Base-by-base conservation (phyloP, 2,888 invertebrate genomes). In the Cephus nigrinus region DNA sequence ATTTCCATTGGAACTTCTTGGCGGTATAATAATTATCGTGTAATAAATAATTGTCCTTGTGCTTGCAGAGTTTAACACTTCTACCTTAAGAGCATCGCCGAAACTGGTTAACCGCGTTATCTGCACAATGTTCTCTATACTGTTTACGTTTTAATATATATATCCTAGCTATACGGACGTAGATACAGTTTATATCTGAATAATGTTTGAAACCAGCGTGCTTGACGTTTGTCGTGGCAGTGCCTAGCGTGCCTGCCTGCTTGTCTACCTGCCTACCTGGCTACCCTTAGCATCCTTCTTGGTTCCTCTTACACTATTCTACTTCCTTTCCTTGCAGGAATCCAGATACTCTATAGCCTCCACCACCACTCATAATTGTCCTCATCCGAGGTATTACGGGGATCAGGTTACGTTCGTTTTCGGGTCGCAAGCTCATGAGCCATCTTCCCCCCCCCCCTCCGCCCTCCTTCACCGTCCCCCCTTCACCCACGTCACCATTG, bases 291-390 rank as follows among this genome's bases (percentile, higher is more conserved):
- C 35, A 74, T 40, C 69, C 75, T 76, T 76, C 36, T 69, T 69
- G 69, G 72, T 71, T 68, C 76, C 76, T 73, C 73, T 55, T 73
- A 9, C 23, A 1, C 55, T 55, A 23, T 55, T 55, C 55, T 55
- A 23, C 55, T 55, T 23, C 55, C 55, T 55, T 55, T 55, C 55
- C 55, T 55, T 55, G 2, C 23, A 55, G 55, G 55, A 55, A 55
- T 55, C 9, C 55, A 23, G 55, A 55, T 1, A 55, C 55, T 55
- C 5, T 55, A 55, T 55, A 71, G 78, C 68, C 79, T 72, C 79
- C 36, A 71, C 75, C 75, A n/a, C 75, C 74, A 32, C 77, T 87
- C 86, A 88, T 88, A 89, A 89, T 88, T 88, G 88, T 86, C 84
- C 84, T 81, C 82, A 83, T 85, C 83, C 80, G 76, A 80, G 76